A percentile compares a stretch with the other conserved stretches of the same genome.
These are phyloP conservation scores for Trichonephila inaurata DNA, from an alignment of 1,140 invertebrate species.

Conservation along the genomic window DNA sequence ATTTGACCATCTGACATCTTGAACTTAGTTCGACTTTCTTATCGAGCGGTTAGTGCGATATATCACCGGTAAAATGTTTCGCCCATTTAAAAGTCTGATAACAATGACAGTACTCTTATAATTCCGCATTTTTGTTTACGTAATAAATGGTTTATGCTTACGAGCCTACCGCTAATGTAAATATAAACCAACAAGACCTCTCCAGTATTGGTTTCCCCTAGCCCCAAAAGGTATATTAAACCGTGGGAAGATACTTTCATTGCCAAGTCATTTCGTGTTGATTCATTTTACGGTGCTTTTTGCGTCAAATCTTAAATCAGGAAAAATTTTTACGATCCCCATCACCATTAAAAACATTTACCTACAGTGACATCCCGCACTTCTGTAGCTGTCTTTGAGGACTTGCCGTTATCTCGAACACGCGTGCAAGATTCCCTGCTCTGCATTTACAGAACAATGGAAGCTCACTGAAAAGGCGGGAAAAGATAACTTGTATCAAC, in stretches of 20 bases:
- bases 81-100: not conserved
- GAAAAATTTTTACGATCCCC: not conserved
- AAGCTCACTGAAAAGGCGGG: not conserved
- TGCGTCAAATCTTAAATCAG: not conserved
- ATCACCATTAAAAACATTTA: not conserved
- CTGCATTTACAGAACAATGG: not conserved
- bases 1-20: too few species aligned
- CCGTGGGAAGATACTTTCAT: not conserved
- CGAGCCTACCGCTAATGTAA: too few species aligned
- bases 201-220: too few species aligned
- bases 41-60: not conserved
- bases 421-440: not conserved
- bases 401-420: not conserved
- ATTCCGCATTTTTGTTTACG: too few species aligned
- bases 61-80: not conserved
- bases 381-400: not conserved
- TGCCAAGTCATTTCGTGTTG: not conserved
- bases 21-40: not conserved
- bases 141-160: too few species aligned
- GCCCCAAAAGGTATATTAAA: not conserved
- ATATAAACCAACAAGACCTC: too few species aligned
- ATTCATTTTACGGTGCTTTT: not conserved
- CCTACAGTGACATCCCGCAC: not conserved
- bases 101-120: not conserved
- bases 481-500: constrained; percentile 49